Evolutionary conservation across 2,888 invertebrate species (phyloP).

Genomic region (Troides aeacus): DNA sequence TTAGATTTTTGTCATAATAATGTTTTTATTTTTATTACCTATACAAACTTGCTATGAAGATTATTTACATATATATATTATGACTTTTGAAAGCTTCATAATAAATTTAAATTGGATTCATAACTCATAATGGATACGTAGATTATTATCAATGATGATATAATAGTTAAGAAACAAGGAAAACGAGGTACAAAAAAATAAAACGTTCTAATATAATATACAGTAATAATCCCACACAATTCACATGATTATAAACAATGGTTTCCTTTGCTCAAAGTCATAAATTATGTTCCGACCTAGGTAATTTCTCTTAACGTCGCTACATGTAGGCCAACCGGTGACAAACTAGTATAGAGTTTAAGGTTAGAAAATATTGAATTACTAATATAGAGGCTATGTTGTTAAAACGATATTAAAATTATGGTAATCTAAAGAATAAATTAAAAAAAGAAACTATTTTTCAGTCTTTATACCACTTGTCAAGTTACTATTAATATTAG

Average conservation of each 20-base stretch:
- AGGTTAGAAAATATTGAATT: conserved; percentile 20
- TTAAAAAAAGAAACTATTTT: no score
- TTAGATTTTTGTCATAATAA: background rate
- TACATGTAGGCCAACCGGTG: conserved; percentile 22
- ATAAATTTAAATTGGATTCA: no score
- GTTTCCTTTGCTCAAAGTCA: conserved; percentile 19
- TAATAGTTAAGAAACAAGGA: background rate
- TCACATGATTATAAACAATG: conserved; percentile 17
- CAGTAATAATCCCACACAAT: conserved; percentile 8
- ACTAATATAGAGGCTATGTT: conserved; percentile 1
- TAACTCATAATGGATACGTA: no score
- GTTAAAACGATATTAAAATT: background rate
- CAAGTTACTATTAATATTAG: no score
- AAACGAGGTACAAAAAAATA: background rate
- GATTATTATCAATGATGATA: no score
- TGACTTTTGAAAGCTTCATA: no score
- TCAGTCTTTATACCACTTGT: no score
- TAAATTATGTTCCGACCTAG: conserved; percentile 21
- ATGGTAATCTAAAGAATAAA: no score
- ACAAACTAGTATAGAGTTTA: conserved; percentile 18
- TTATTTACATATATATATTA: background rate
- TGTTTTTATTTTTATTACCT: background rate
- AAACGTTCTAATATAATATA: background rate
- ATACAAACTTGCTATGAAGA: background rate
- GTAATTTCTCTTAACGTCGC: conserved; percentile 26